These are phyloP conservation scores for Achatina immaculata DNA, from an alignment of 1,140 invertebrate species.

Conservation along the genomic window DNA sequence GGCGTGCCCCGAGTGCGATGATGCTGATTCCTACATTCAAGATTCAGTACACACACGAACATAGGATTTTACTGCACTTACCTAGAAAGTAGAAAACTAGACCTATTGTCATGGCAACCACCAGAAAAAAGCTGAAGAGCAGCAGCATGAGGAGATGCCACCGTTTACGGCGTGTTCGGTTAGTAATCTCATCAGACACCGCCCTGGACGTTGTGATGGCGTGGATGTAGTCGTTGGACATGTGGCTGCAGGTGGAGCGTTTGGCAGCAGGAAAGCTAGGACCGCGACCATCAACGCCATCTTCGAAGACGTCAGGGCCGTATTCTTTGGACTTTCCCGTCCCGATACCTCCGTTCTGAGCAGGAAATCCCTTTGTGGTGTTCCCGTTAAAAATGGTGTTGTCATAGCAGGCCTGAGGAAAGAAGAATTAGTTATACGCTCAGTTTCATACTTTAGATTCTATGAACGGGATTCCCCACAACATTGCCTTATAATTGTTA, in stretches of 20 bases:
- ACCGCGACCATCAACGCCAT: conserved; percentile 2
- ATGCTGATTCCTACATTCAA: no score
- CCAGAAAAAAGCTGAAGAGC: conserved; percentile 26
- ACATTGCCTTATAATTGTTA: no score
- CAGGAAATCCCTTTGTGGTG: conserved; percentile 39
- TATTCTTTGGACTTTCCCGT: conserved; percentile 20
- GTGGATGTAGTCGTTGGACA: conserved; percentile 51
- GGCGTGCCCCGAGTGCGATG: no score
- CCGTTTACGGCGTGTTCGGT: conserved; percentile 23
- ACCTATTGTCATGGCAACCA: conserved; percentile 44
- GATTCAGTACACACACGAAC: no score
- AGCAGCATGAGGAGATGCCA: conserved; percentile 28
- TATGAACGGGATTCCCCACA: conserved; percentile 45
- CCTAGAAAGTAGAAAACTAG: conserved; percentile 47
- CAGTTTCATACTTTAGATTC: conserved; percentile 47
- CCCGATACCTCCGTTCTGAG: conserved; percentile 22
- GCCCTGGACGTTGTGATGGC: conserved; percentile 26
- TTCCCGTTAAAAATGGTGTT: conserved; percentile 59
- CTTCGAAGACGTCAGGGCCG: conserved; percentile 30
- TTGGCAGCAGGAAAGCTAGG: not conserved
- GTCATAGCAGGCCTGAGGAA: conserved; percentile 63
- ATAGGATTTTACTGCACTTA: no score
- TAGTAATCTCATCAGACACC: conserved; percentile 9
- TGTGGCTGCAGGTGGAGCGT: conserved; percentile 16
- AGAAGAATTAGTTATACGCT: conserved; percentile 56